Base-by-base conservation (phyloP, 2,888 invertebrate species). In the Heliconius cydno region DNA sequence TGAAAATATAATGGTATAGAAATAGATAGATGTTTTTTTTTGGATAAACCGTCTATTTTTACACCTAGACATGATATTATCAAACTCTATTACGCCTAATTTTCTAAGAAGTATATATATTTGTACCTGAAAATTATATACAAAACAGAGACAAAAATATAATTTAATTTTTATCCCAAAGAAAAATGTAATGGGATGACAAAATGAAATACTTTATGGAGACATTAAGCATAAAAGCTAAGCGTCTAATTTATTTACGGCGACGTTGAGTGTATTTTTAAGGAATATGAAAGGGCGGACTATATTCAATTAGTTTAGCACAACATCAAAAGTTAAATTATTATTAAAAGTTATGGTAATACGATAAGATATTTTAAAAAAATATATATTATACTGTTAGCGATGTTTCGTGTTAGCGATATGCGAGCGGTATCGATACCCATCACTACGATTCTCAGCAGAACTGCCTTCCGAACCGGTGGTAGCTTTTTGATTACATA, bases 201-300 rank as follows among this genome's bases (percentile, higher is more conserved):
- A 86, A 84, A 85, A 83, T 79, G 82, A 85, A 82, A 80, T 82
- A 82, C 78, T 82, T 82, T 80, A 80, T 68, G 68, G 38, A 85
- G 85, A 85, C 83, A 81, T 85, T 82, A 85, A 85, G 85, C 83
- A 81, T 85, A 82, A 79, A 81, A 84, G 84, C 82, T 85, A 84
- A 82, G 83, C 84, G 82, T 81, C 79, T 87, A 88, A 88, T 87
- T 88, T 85, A 87, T 87, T 86, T 87, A 87, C 84, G 83, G 81
- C 85, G 85, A 73, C 73, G 73, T 84, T 86, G 84, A 84, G 78
- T 76, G 19, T 72, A 28, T 72, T 76, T 72, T 66, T 41, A 41
- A 84, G 25, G 85, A 85, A 86, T 87, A 88, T 87, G 85, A 70
- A 74, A 71, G 41, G 60, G 63, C 63, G 65, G 25, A 30, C 28